These are phyloP conservation scores for Erethizon dorsatum DNA, from an alignment of 2,797 vertebrate genomes.

Conservation along the genomic window DNA sequence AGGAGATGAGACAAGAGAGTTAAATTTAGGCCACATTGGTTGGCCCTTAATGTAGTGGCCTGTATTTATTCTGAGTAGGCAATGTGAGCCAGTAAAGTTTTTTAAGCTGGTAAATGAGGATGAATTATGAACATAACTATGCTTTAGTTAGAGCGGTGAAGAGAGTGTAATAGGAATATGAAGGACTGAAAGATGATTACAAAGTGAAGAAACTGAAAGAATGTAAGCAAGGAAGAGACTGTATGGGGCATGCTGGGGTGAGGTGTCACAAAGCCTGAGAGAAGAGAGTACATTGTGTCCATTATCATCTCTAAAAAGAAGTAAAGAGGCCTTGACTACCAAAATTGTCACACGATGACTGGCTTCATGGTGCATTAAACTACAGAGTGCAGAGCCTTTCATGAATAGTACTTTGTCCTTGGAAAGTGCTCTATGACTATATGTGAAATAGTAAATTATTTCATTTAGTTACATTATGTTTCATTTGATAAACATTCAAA, in stretches of 20 bases:
- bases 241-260: rapidly evolving
- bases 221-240: not conserved
- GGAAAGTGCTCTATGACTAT: not conserved
- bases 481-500: not conserved
- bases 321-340: not conserved
- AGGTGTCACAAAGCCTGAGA: not conserved
- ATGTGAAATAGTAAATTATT: constrained; percentile 19
- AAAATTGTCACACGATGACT: not conserved
- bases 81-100: not conserved
- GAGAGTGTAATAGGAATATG: not conserved
- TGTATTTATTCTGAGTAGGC: constrained; percentile 1
- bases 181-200: not conserved
- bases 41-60: not conserved
- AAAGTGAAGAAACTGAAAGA: not conserved
- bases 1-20: not conserved
- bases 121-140: not conserved
- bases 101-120: not conserved
- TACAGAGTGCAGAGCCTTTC: not conserved
- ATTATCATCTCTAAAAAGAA: not conserved
- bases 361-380: not conserved
- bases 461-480: constrained; percentile 38
- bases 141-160: not conserved
- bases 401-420: not conserved
- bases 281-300: not conserved
- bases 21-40: no score